Percentiles rank a stretch among this genome's conserved stretches.
These are phyloP conservation scores for Scleropages formosus DNA, from an alignment of 2,797 vertebrate genomes.

Conservation along the genomic window DNA sequence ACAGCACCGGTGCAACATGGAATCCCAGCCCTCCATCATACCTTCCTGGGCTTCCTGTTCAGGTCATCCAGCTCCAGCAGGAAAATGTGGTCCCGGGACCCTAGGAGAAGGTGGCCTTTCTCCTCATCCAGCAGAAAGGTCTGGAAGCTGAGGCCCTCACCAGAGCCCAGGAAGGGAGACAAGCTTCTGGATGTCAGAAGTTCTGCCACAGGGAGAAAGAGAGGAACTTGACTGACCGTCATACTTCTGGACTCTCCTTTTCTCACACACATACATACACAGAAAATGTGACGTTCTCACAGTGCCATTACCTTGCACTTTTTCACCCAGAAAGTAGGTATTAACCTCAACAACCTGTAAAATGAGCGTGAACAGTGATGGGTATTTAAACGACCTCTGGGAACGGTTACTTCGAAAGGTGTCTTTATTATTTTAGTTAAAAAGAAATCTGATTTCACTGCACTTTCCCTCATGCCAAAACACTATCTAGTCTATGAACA, in stretches of 20 bases:
- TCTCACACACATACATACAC: constrained; percentile 13
- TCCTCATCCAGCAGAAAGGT: constrained; percentile 92
- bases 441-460: too few relatives aligned
- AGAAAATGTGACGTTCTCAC: too few relatives aligned
- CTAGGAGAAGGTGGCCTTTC: constrained; percentile 80
- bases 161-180: constrained; percentile 80
- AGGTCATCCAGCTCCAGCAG: constrained; percentile 84
- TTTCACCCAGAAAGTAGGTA: too few relatives aligned
- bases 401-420: too few relatives aligned
- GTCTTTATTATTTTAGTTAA: too few relatives aligned
- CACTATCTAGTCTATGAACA: too few relatives aligned
- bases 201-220: constrained; percentile 64
- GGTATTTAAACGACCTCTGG: neutral
- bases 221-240: too few relatives aligned
- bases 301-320: neutral
- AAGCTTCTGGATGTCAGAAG: constrained; percentile 86
- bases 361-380: too few relatives aligned
- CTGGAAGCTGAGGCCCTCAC: constrained; percentile 85
- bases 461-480: too few relatives aligned
- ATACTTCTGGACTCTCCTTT: too few relatives aligned
- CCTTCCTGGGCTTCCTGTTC: constrained; percentile 85
- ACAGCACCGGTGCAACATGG: neutral
- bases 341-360: too few relatives aligned
- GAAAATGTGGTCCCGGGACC: constrained; percentile 89
- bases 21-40: constrained; percentile 48